Percentiles rank a stretch among this genome's conserved stretches.
Evolutionary conservation across 2,797 vertebrate genomes (phyloP).

Genomic region (Meda fulgida): DNA sequence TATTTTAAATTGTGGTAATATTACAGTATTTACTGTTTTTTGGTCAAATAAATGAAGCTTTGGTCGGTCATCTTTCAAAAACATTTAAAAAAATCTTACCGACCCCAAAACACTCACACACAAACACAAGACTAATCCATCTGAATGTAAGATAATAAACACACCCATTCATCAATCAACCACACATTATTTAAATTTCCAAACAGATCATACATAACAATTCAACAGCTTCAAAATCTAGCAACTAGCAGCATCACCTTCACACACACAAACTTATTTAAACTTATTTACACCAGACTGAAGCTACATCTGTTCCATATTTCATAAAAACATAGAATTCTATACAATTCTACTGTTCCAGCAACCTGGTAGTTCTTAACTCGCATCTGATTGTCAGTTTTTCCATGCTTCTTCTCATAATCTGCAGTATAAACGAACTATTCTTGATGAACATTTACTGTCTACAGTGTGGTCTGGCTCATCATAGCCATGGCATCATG

Average conservation of each 20-base stretch:
- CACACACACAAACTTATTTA: conserved; percentile 38
- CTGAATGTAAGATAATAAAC: not conserved
- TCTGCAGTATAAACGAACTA: not conserved
- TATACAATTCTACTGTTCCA: too few species aligned
- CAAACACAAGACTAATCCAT: not conserved
- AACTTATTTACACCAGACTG: conserved; percentile 13
- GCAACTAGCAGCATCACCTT: conserved; percentile 4
- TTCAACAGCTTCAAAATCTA: conserved; percentile 6
- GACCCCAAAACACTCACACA: not conserved
- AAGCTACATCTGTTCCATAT: not conserved
- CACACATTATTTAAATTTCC: not conserved
- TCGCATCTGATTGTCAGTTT: not conserved
- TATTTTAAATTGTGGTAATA: not conserved
- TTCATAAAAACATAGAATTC: not conserved
- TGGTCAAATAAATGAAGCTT: not conserved
- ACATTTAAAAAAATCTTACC: not conserved
- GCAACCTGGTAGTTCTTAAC: not conserved
- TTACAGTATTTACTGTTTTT: not conserved
- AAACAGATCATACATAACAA: conserved; percentile 14
- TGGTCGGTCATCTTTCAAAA: not conserved
- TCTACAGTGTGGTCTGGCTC: conserved; percentile 30
- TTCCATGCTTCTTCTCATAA: not conserved
- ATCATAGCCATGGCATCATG: conserved; percentile 43
- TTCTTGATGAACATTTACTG: conserved; percentile 36
- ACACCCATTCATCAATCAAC: not conserved